Evolutionary conservation across 2,113 vertebrate genomes (phyloP).

Genomic region (Calonectris borealis): DNA sequence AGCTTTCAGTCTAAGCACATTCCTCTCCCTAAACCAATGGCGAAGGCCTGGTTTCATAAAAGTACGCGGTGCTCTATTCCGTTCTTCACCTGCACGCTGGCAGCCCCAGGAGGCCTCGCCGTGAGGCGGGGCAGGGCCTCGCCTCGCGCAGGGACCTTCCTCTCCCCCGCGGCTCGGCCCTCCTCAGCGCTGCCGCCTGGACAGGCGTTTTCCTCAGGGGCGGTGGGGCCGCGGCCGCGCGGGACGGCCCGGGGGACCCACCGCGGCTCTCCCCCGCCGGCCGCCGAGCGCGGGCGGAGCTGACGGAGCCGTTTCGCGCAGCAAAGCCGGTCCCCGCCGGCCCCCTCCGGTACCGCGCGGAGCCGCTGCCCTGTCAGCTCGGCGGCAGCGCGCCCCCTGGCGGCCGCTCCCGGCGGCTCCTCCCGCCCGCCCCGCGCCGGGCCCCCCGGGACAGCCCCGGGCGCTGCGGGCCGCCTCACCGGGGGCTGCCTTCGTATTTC

Average conservation of each 20-base stretch:
- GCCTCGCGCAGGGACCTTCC: not conserved
- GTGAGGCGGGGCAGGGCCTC: not conserved
- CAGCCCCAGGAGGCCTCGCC: not conserved
- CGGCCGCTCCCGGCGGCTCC: not conserved
- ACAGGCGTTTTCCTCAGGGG: not conserved
- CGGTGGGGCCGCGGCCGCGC: not conserved
- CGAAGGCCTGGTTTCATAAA: not conserved
- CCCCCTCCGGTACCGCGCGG: too few relatives aligned
- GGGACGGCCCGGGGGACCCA: not conserved
- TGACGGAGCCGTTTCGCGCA: not conserved
- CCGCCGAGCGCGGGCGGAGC: not conserved
- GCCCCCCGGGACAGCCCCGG: accelerated
- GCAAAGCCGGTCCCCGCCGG: not conserved
- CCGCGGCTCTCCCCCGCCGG: not conserved
- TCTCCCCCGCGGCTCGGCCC: not conserved
- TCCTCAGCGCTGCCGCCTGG: not conserved
- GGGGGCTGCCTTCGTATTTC: accelerated
- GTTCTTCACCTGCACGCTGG: not conserved
- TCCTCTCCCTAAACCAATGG: accelerated
- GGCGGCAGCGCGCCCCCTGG: not conserved
- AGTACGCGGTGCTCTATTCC: accelerated
- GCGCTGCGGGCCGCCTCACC: accelerated
- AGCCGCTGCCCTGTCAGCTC: not conserved
- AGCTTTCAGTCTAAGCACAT: not conserved
- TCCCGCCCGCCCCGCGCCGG: not conserved